Percentiles rank a stretch among this genome's conserved stretches.
These are phyloP conservation scores for Bombylius major DNA, from an alignment of 2,888 invertebrate genomes.

Conservation along the genomic window DNA sequence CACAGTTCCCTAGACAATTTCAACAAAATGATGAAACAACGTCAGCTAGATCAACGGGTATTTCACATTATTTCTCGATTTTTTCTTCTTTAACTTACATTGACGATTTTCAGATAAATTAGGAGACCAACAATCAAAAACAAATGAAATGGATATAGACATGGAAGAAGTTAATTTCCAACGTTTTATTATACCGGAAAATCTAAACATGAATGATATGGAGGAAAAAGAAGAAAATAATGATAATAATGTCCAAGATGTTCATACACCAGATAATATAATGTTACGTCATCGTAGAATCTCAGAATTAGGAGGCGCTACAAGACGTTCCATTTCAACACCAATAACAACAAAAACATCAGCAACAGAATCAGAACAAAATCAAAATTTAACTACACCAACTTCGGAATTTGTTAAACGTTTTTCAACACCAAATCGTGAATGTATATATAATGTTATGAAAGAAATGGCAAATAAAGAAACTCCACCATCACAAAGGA, in stretches of 20 bases:
- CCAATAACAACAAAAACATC: too few species aligned
- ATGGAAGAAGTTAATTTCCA: not conserved
- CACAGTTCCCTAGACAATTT: not conserved
- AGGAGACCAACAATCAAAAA: too few species aligned
- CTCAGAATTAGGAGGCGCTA: conserved; percentile 17
- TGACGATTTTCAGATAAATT: too few species aligned
- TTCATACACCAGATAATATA: not conserved
- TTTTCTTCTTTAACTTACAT: not conserved
- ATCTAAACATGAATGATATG: not conserved
- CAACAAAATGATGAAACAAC: conserved; percentile 22
- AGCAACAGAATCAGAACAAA: too few species aligned
- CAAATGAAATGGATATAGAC: too few species aligned
- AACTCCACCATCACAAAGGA: conserved; percentile 11
- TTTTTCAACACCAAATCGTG: conserved; percentile 10
- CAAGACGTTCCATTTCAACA: too few species aligned
- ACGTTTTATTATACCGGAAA: too few species aligned
- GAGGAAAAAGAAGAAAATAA: too few species aligned
- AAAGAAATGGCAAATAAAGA: conserved; percentile 12
- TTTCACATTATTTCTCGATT: not conserved
- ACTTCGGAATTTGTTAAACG: conserved; percentile 7
- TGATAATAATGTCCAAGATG: too few species aligned
- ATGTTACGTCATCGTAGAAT: conserved; percentile 29
- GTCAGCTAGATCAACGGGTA: not conserved
- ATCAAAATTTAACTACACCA: not conserved
- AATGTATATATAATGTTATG: conserved; percentile 7